A percentile compares a stretch with the other conserved stretches of the same genome.
phyloP scores from a whole-genome alignment of 1,140 invertebrate genomes.

The Schlechtendalia chinensis region DNA sequence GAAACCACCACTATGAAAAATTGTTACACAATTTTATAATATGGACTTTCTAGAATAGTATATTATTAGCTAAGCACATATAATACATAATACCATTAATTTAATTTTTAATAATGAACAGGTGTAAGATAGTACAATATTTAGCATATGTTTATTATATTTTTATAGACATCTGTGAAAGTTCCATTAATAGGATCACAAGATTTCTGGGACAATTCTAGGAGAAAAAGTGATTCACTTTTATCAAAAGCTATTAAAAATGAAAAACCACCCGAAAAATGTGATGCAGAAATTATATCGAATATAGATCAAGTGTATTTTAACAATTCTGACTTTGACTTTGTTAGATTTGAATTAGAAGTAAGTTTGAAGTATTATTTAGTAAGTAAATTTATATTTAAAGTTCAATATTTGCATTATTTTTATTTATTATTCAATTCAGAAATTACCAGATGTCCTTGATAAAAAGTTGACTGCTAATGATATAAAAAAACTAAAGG shows the following conservation, averaged over 20 bases:
- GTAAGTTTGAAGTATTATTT: slow-evolving; percentile 43
- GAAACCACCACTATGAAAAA: too few species aligned
- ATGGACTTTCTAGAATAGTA: too few species aligned
- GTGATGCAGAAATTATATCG: slow-evolving; percentile 54
- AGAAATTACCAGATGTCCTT: slow-evolving; percentile 66
- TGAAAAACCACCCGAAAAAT: slow-evolving; percentile 4
- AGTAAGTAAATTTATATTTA: too few species aligned
- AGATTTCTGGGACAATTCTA: slow-evolving; percentile 26
- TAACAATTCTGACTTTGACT: slow-evolving; percentile 51
- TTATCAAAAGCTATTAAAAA: neutral
- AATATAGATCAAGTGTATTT: slow-evolving; percentile 53
- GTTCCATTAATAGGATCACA: slow-evolving; percentile 38
- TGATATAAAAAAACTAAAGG: slow-evolving; percentile 66
- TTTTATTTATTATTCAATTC: slow-evolving; percentile 51
- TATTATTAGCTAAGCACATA: too few species aligned
- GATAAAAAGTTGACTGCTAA: slow-evolving; percentile 68
- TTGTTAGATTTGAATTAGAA: slow-evolving; percentile 53
- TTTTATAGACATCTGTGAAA: slow-evolving; percentile 29
- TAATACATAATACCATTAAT: too few species aligned
- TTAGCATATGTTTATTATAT: neutral
- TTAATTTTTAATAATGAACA: neutral
- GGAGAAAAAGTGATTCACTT: neutral
- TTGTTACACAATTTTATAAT: too few species aligned
- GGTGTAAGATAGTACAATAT: neutral
- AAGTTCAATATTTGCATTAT: too few species aligned